phyloP scores from a whole-genome alignment of 1,140 invertebrate genomes.

The Pinna nobilis region DNA sequence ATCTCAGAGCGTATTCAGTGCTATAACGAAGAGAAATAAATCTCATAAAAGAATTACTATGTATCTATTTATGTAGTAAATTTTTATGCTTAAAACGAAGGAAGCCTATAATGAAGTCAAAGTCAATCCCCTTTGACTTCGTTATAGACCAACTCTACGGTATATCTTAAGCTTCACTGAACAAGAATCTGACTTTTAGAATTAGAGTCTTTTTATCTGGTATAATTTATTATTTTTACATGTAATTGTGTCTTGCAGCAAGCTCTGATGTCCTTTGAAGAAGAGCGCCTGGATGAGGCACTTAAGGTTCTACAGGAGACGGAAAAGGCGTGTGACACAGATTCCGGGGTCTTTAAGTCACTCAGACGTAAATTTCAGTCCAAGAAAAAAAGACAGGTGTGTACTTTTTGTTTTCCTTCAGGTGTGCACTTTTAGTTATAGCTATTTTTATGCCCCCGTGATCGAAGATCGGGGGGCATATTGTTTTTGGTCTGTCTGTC shows the following conservation, averaged over 20 bases:
- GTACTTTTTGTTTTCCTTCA: not conserved
- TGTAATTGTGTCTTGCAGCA: conserved; percentile 76
- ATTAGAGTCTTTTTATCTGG: conserved; percentile 76
- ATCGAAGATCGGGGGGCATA: too few relatives aligned
- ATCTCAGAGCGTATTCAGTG: not conserved
- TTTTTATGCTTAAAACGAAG: too few relatives aligned
- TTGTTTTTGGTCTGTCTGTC: too few relatives aligned
- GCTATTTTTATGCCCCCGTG: not conserved
- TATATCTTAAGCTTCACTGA: too few relatives aligned
- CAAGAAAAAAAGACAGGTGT: conserved; percentile 61
- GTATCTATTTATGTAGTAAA: too few relatives aligned
- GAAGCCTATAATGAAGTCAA: too few relatives aligned
- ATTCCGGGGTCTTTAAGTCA: conserved; percentile 62
- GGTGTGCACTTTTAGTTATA: not conserved
- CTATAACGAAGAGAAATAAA: too few relatives aligned
- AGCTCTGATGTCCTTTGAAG: conserved; percentile 84
- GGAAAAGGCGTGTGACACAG: conserved; percentile 79
- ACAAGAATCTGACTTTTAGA: conserved; percentile 79
- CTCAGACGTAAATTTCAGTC: conserved; percentile 61
- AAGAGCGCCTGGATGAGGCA: conserved; percentile 80
- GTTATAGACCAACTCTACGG: too few relatives aligned
- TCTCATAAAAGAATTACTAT: too few relatives aligned
- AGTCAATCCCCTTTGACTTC: too few relatives aligned
- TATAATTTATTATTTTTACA: not conserved
- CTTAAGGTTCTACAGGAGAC: conserved; percentile 79